A percentile compares a stretch with the other conserved stretches of the same genome.
These are phyloP conservation scores for Tenthredo notha DNA, from an alignment of 2,888 invertebrate genomes.

Conservation along the genomic window DNA sequence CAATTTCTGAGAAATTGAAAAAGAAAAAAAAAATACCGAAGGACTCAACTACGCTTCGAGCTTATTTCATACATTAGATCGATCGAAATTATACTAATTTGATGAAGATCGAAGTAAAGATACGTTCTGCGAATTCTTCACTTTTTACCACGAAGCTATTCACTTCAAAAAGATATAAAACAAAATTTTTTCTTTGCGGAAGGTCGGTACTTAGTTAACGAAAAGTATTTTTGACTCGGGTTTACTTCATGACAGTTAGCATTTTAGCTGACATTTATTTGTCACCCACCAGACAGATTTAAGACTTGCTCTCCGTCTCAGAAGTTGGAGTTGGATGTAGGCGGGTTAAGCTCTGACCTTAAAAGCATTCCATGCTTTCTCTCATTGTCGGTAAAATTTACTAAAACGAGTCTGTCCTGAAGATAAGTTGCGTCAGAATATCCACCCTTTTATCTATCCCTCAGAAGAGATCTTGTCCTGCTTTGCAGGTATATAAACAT, in stretches of 20 bases:
- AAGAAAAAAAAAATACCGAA: background rate
- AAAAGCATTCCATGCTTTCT: slow-evolving; percentile 5
- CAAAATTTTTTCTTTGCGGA: background rate
- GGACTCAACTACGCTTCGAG: background rate
- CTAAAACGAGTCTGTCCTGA: background rate
- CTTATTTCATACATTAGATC: background rate
- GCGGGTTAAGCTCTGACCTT: slow-evolving; percentile 19
- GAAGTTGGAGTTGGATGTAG: slow-evolving; percentile 19
- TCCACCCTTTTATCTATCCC: background rate
- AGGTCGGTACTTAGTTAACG: background rate
- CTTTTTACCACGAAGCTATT: background rate
- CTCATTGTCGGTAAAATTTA: slow-evolving; percentile 14
- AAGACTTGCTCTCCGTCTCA: background rate
- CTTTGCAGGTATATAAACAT: background rate
- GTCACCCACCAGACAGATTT: slow-evolving; percentile 11
- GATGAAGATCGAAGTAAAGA: too few species aligned
- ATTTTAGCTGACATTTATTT: slow-evolving; percentile 13
- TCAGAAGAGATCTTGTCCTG: background rate
- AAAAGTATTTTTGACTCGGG: background rate
- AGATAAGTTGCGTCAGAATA: background rate
- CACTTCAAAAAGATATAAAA: background rate
- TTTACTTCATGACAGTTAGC: background rate
- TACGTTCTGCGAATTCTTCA: background rate
- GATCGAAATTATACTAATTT: background rate
- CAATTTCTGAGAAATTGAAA: background rate